Evolutionary conservation across 2,888 invertebrate species (phyloP), one percentile per base, ranked within the genome.

Genomic region (Drosophila flavopinicola): DNA sequence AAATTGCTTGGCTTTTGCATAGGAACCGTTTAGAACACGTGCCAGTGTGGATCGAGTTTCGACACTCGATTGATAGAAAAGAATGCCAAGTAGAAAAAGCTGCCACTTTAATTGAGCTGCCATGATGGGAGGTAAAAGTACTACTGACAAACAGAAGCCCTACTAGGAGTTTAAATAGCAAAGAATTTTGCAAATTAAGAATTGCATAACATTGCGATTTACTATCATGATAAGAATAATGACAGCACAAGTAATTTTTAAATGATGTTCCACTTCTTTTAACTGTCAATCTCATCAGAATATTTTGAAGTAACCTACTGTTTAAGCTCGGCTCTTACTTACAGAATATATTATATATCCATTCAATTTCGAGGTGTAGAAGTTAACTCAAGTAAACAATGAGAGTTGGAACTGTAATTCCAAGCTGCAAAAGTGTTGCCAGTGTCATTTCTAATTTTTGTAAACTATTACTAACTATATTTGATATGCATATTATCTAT

Each of bases 291-390:
- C n/a, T n/a, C n/a, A n/a, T n/a, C n/a, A n/a, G n/a, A n/a, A n/a
- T n/a, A 65, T 45, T 54, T 76, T 67, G 60, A 68, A 57, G 77
- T 82, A 44, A 58, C 72, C 58, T 42, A n/a, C n/a, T n/a, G n/a
- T n/a, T n/a, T n/a, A n/a, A n/a, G n/a, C n/a, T n/a, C n/a, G n/a
- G n/a, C n/a, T n/a, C n/a, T n/a, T n/a, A n/a, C n/a, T n/a, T n/a
- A n/a, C n/a, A n/a, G n/a, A n/a, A n/a, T n/a, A n/a, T n/a, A n/a
- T n/a, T n/a, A n/a, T n/a, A n/a, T n/a, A n/a, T n/a, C n/a, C n/a
- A n/a, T n/a, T n/a, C n/a, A n/a, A n/a, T n/a, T n/a, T n/a, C n/a
- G n/a, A n/a, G n/a, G n/a, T n/a, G n/a, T n/a, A n/a, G n/a, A n/a
- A n/a, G n/a, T n/a, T n/a, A n/a, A n/a, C n/a, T n/a, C n/a, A n/a